Base-by-base conservation (phyloP, 2,797 vertebrate species). In the Borostomias antarcticus region DNA sequence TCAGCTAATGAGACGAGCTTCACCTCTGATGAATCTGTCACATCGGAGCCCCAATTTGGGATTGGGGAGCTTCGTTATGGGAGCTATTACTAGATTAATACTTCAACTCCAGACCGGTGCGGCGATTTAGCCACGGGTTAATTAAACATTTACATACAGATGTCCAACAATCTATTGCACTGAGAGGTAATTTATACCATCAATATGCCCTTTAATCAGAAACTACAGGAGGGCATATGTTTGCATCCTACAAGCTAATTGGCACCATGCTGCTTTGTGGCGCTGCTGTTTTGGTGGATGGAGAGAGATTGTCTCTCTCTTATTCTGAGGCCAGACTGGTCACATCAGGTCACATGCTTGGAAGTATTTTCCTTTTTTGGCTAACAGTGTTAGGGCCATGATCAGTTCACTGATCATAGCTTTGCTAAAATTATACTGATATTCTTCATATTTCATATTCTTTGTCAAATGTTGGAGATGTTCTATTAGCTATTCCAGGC, bases 141-240 rank as follows among this genome's bases (percentile, higher is more conserved):
- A 97, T 97, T 95, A 96, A 97, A 96, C 95, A 96, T 95, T 96
- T 97, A 95, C 96, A 96, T 95, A 95, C 86, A 96, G 94, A 93
- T 92, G 92, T 91, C 72, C 89, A 77, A 91, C 89, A 86, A 94
- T 93, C 88, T 91, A 89, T 95, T 86, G 94, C 91, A 85, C 86
- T 76, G 60, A 80, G 69, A 73, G 72, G 89, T 95, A 94, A 91
- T 92, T 92, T 90, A 92, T 86, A 84, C 84, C 85, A 89, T 87
- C 89, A 89, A 95, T 92, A 87, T 86, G 91, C 93, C 82, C 93
- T 96, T 98, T 96, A 95, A 96, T 96, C 95, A 94, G 93, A 84
- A 88, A 89, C 94, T 83, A 74, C 92, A 69, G 93, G 93, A 81
- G 93, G 93, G 89, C 92, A 84, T 88, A 75, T 95, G 91, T 94